Evolutionary conservation across 2,888 invertebrate genomes (phyloP), one percentile per base, ranked within the genome.

Genomic region (Ernsta delagoae): DNA sequence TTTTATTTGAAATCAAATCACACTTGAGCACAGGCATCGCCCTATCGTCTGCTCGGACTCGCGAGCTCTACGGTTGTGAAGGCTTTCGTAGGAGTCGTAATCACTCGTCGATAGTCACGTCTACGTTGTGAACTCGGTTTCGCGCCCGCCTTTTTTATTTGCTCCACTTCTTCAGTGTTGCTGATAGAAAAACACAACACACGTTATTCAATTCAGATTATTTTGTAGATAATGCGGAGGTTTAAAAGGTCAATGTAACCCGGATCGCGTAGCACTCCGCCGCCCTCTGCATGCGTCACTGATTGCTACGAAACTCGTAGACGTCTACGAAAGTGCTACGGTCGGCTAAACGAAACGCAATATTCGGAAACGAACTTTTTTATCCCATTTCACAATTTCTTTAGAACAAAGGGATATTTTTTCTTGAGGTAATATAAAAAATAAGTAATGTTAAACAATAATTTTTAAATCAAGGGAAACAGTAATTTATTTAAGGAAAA

Each of bases 221-320:
- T 74, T 75, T 72, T 70, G 74, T 79, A 75, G 79, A 77, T 79
- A 80, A 82, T 84, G 82, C 84, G 80, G 81, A 82, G 80, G 78
- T 83, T 84, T 79, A 72, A 79, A 81, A 83, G 86, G 85, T 86
- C 84, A 82, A 85, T 83, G 86, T 84, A 79, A 83, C 81, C 78
- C 82, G 43, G 83, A 76, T 80, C 77, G 79, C 79, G 83, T 85
- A 82, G 82, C 83, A 85, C 88, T 85, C 85, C 88, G 87, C 81
- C 85, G 84, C 84, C 84, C 84, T 79, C 76, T 79, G 82, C 83
- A 84, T 89, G 89, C 89, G 89, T 85, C 89, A 86, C 77, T 80
- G 82, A 73, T 75, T 79, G 86, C 89, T 89, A 87, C 89, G 87
- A 83, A 84, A 77, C 82, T 86, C 89, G 90, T 91, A 91, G 91